Base-by-base conservation (phyloP, 2,888 invertebrate species). In the Drosophila seclusa region DNA sequence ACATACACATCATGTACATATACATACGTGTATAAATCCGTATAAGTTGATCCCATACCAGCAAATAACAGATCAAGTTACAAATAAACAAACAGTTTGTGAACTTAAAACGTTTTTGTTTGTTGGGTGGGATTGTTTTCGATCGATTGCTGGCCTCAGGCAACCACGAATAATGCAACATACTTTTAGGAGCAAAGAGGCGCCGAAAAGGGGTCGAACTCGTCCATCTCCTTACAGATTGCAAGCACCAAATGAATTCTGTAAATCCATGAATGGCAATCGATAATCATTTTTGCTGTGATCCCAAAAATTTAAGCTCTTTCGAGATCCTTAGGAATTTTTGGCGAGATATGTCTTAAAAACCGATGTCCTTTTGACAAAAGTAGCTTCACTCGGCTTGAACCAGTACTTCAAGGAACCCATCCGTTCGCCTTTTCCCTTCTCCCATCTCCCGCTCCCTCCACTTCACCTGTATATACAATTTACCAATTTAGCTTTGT, bases 41-140 rank as follows among this genome's bases (percentile, higher is more conserved):
- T 34, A 61, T 53, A 69, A 53, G 55, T 31, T 38, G 73, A 72
- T 55, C 76, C 83, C 65, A 73, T 82, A 66, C 75, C 63, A 67
- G 83, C 68, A 73, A 80, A 54, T 5, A 38, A 38, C 36, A 13
- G 38, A 38, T 27, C 7, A 8, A 6, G 24, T 11, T 31, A 6
- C 34, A 38, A 16, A 57, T 53, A 66, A 63, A 54, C 24, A 32
- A n/a, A 34, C 10, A 27, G 18, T 38, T 36, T 32, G 24, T 24
- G 45, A 45, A 45, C 16, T 16, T 24, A 24, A 45, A 24, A 4
- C 2, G 45, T 0, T 1, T 45, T 24, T 16, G 8, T 45, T 16
- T 16, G 4, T 24, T 16, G 45, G 4, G 21, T 24, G 45, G 42
- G n/a, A 40, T 21, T 11, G 5, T 21, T 40, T 40, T 21, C 40